These are phyloP conservation scores for Sitobion miscanthi DNA, from an alignment of 1,140 invertebrate genomes.

Conservation along the genomic window DNA sequence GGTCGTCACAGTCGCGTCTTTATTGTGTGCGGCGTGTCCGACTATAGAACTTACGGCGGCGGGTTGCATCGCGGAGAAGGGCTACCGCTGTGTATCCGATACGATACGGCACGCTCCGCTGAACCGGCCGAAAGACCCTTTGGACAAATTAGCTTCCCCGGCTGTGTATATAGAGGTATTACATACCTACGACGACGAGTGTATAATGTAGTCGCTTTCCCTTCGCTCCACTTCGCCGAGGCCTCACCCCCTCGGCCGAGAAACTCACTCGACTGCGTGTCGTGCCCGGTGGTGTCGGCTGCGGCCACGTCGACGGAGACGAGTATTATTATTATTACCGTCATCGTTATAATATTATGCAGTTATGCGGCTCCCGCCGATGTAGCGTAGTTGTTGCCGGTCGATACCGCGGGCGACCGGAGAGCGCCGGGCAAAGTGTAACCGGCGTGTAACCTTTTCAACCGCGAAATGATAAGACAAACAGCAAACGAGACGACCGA, in stretches of 20 bases:
- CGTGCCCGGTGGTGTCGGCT: background rate
- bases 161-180: background rate
- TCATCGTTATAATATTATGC: background rate
- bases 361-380: too few relatives aligned
- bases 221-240: background rate
- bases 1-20: constrained; percentile 24
- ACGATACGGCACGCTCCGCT: constrained; percentile 48
- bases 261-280: background rate
- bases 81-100: background rate
- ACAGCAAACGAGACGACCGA: constrained; percentile 19
- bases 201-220: background rate
- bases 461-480: constrained; percentile 54
- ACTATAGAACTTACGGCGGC: background rate
- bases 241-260: background rate
- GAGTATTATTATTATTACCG: background rate
- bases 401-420: background rate
- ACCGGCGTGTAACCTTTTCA: constrained; percentile 40
- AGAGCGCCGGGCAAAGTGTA: too few relatives aligned
- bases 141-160: constrained; percentile 33
- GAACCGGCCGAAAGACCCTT: constrained; percentile 52
- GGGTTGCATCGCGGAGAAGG: background rate
- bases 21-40: constrained; percentile 17
- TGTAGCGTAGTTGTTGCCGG: background rate
- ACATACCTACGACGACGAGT: background rate
- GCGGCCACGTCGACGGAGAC: background rate